Conservation (phyloP, 2,888 invertebrate species). For the Coleophora flavipennella region DNA sequence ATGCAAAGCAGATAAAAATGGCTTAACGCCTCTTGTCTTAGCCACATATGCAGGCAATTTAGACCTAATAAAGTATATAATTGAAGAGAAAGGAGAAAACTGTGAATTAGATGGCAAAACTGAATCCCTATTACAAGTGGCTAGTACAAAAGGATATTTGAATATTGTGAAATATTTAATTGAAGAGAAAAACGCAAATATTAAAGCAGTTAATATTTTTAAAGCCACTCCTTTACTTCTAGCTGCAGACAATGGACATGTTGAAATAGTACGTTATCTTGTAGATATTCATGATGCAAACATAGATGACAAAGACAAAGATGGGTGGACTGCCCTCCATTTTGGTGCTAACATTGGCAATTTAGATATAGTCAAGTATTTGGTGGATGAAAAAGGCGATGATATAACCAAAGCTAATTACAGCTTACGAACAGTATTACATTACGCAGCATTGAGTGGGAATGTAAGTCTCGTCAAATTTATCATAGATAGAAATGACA, state of each 20-base stretch:
- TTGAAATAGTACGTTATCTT: too few species aligned
- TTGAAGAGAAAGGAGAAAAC: not conserved
- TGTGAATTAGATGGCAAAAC: not conserved
- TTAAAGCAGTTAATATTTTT: too few species aligned
- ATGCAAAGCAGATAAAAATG: not conserved
- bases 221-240: too few species aligned
- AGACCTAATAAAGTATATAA: slow-evolving; percentile 1
- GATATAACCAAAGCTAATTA: too few species aligned
- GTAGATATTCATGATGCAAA: too few species aligned
- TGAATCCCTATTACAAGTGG: not conserved
- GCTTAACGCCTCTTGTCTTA: not conserved
- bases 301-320: not conserved
- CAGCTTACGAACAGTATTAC: too few species aligned
- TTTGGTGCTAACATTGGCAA: not conserved
- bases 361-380: not conserved
- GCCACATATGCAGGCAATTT: not conserved
- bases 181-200: too few species aligned
- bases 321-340: not conserved
- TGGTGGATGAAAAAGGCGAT: not conserved
- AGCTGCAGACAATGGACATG: too few species aligned
- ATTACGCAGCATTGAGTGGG: too few species aligned
- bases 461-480: too few species aligned
- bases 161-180: not conserved
- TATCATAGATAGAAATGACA: too few species aligned
- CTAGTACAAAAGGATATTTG: not conserved